Percentiles rank a stretch among this genome's conserved stretches.
Evolutionary conservation across 53 echinoderm and acorn worm species (phyloP).

Genomic region (Temnopleurus reevesii): DNA sequence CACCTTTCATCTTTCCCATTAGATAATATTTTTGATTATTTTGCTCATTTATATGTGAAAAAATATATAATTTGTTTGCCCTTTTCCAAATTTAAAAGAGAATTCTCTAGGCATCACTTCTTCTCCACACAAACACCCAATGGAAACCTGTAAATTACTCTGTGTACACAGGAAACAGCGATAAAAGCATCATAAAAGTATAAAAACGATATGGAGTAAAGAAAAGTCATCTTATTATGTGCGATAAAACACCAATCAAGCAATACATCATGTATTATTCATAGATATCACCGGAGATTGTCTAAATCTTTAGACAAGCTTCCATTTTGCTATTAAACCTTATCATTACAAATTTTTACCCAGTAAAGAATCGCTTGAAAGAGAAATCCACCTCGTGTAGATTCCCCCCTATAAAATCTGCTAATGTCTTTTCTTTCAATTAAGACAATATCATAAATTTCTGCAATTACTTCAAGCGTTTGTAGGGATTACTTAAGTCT

Average conservation of each 20-base stretch:
- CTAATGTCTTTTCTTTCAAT: conserved; percentile 47
- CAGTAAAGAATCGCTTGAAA: not conserved
- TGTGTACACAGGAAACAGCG: not conserved
- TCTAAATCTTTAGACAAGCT: not conserved
- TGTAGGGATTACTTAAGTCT: not conserved
- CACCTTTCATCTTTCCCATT: too few relatives aligned
- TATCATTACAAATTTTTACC: not conserved
- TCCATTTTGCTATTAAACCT: conserved; percentile 26
- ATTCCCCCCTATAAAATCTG: conserved; percentile 32
- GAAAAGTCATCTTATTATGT: not conserved
- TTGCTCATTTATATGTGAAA: too few relatives aligned
- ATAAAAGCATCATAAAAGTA: not conserved
- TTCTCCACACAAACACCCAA: not conserved
- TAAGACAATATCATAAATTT: conserved; percentile 30
- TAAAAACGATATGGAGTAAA: not conserved
- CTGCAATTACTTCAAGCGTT: not conserved
- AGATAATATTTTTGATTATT: too few relatives aligned
- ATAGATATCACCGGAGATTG: not conserved
- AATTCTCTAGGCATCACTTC: too few relatives aligned
- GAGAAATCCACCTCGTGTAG: not conserved
- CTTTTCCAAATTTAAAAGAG: too few relatives aligned
- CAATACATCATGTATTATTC: conserved; percentile 35
- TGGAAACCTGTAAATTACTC: not conserved
- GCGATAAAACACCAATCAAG: conserved; percentile 38
- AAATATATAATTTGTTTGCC: too few relatives aligned